These are phyloP conservation scores for Drosophila testacea DNA, from an alignment of 2,888 invertebrate species.

Conservation along the genomic window DNA sequence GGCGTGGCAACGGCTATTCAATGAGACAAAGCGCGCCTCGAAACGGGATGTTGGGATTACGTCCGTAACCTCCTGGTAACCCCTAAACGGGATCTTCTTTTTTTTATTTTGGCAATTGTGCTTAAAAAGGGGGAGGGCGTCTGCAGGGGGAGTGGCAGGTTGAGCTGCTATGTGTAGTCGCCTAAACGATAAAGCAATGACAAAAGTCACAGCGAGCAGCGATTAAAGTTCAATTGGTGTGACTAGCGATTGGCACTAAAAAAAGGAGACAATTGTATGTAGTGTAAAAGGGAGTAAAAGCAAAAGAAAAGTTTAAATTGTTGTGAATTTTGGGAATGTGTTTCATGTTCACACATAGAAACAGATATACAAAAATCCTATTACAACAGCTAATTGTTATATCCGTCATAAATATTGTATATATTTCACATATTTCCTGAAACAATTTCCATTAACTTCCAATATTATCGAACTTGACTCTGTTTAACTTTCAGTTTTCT, in stretches of 20 bases:
- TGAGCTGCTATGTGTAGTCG: slow-evolving; percentile 60
- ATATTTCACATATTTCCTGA: not conserved
- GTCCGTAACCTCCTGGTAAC: slow-evolving; percentile 14
- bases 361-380: too few relatives aligned
- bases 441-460: not conserved
- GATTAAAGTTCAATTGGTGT: slow-evolving; percentile 80
- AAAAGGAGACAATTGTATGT: slow-evolving; percentile 12
- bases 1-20: slow-evolving; percentile 72
- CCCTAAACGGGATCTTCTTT: slow-evolving; percentile 20
- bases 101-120: slow-evolving; percentile 53
- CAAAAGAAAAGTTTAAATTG: not conserved
- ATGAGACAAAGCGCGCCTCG: slow-evolving; percentile 74
- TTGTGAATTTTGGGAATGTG: slow-evolving; percentile 2
- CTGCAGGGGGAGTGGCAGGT: slow-evolving; percentile 6
- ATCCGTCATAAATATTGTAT: too few relatives aligned
- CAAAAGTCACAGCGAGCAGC: slow-evolving; percentile 72
- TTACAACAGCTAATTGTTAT: not conserved
- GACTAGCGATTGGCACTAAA: slow-evolving; percentile 49
- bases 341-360: not conserved
- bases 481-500: slow-evolving; percentile 6
- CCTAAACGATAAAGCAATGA: slow-evolving; percentile 78
- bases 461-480: not conserved
- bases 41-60: slow-evolving; percentile 45
- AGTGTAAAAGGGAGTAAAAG: too few relatives aligned
- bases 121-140: not conserved